Evolutionary conservation across 2,888 invertebrate species (phyloP).

Genomic region (Scaptomyza tumidula): DNA sequence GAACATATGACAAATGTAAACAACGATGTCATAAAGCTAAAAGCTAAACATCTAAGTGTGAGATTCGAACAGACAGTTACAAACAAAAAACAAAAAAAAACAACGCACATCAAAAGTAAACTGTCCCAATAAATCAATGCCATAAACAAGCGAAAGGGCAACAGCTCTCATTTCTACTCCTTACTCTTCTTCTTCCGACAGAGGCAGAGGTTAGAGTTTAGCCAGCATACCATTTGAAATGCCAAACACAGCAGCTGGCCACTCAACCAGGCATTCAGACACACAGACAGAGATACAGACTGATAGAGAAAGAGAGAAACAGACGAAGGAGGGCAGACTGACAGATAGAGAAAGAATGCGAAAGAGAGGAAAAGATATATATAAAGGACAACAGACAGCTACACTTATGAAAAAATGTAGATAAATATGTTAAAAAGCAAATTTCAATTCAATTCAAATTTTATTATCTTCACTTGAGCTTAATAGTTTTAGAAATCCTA

Average conservation of each 20-base stretch:
- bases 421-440: no score
- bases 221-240: conserved; percentile 63
- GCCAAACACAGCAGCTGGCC: conserved; percentile 69
- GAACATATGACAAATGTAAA: conserved; percentile 44
- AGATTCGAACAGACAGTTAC: conserved; percentile 49
- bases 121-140: conserved; percentile 76
- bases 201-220: conserved; percentile 5
- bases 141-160: conserved; percentile 50
- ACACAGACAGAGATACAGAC: conserved; percentile 15
- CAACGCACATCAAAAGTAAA: conserved; percentile 30
- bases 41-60: no score
- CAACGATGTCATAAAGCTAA: conserved; percentile 14
- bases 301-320: conserved; percentile 4
- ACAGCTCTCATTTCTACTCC: conserved; percentile 13
- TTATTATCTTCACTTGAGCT: no score
- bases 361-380: not conserved
- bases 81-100: conserved; percentile 30
- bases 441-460: no score
- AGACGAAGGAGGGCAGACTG: not conserved
- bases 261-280: conserved; percentile 55
- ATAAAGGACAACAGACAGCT: not conserved
- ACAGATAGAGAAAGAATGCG: not conserved
- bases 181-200: not conserved
- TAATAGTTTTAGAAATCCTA: no score
- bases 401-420: no score